Evolutionary conservation across 1,140 invertebrate genomes (phyloP).

Genomic region (Papilio dardanus): DNA sequence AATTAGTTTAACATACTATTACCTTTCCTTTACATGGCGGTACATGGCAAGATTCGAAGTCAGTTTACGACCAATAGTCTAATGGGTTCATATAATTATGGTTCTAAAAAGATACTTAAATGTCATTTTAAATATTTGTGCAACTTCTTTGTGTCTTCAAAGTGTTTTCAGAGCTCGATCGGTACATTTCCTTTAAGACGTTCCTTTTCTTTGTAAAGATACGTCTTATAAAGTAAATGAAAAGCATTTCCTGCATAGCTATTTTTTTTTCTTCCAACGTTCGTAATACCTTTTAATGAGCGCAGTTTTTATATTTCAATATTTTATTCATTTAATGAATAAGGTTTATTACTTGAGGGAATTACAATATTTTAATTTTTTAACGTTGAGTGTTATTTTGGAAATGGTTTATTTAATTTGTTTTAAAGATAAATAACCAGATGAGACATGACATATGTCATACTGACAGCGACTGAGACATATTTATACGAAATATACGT

Average conservation of each 20-base stretch:
- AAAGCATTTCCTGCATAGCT: not conserved
- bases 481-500: too few species aligned
- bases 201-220: not conserved
- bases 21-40: too few species aligned
- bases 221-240: not conserved
- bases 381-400: not conserved
- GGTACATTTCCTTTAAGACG: not conserved
- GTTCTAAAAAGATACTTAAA: too few species aligned
- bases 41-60: too few species aligned
- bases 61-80: too few species aligned
- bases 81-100: too few species aligned
- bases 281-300: not conserved
- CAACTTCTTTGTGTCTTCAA: not conserved
- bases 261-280: not conserved
- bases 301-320: not conserved
- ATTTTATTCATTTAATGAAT: not conserved
- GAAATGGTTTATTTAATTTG: too few species aligned
- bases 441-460: too few species aligned
- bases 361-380: not conserved
- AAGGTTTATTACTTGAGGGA: not conserved
- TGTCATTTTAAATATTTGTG: too few species aligned
- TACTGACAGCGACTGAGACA: too few species aligned
- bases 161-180: not conserved
- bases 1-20: not conserved
- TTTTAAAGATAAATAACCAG: too few species aligned